Evolutionary conservation across 1,140 invertebrate genomes (phyloP).

Genomic region (Oreohelix idahoensis): DNA sequence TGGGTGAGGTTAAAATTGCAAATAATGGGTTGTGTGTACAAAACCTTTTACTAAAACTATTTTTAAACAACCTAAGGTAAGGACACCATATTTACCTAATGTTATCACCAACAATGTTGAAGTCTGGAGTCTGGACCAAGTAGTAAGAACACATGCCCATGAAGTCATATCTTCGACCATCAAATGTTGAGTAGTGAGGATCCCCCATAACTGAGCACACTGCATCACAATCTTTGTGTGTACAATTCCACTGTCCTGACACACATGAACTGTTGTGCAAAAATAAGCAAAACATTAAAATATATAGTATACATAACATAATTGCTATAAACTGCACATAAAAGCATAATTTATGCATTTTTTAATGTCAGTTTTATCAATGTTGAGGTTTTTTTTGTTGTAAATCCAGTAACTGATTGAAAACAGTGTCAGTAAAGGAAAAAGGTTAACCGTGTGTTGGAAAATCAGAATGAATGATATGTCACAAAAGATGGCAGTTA

Average conservation of each 20-base stretch:
- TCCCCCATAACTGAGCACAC: conserved; percentile 84
- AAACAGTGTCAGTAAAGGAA: too few species aligned
- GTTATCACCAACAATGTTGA: conserved; percentile 86
- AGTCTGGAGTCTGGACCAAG: conserved; percentile 80
- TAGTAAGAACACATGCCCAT: conserved; percentile 91
- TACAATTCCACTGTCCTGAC: conserved; percentile 85
- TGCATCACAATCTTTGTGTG: conserved; percentile 75
- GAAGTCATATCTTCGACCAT: conserved; percentile 87
- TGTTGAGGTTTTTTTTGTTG: neutral
- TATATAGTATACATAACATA: neutral
- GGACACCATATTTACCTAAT: conserved; percentile 76
- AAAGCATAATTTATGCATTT: conserved; percentile 16
- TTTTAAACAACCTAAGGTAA: too few species aligned
- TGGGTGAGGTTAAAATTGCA: too few species aligned
- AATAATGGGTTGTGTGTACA: too few species aligned
- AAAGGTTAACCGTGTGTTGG: too few species aligned
- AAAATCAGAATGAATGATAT: too few species aligned
- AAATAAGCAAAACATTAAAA: too few species aligned
- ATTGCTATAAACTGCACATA: neutral
- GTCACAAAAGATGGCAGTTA: too few species aligned
- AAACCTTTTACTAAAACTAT: too few species aligned
- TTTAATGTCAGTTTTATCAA: too few species aligned
- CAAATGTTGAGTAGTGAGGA: conserved; percentile 92
- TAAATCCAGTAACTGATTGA: too few species aligned
- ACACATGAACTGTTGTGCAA: conserved; percentile 80